Conservation (phyloP, 2,113 vertebrate species). For the Ameiurus melas region DNA sequence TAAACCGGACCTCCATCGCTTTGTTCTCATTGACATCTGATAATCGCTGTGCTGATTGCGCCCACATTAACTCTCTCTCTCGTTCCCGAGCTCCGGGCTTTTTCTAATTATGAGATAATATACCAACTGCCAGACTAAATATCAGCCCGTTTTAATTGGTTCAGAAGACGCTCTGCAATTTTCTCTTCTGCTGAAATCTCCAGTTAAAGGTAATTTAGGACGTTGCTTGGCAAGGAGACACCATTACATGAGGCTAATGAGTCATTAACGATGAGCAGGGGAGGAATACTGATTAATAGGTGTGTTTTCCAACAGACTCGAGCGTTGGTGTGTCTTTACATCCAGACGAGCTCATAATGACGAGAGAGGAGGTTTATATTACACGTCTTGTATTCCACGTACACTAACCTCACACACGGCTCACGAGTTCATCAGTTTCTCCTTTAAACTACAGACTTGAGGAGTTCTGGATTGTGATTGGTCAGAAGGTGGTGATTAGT, state of each 20-base stretch:
- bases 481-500: not conserved
- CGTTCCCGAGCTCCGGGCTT: constrained; percentile 48
- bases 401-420: constrained; percentile 16
- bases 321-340: constrained; percentile 51
- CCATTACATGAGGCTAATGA: constrained; percentile 70
- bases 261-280: constrained; percentile 65
- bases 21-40: constrained; percentile 50
- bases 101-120: constrained; percentile 63
- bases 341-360: constrained; percentile 54
- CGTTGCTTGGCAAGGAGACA: constrained; percentile 65
- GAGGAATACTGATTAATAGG: constrained; percentile 69
- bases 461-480: not conserved
- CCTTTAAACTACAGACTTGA: not conserved
- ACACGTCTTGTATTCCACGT: constrained; percentile 7
- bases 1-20: constrained; percentile 22
- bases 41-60: constrained; percentile 48
- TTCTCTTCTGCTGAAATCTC: constrained; percentile 60
- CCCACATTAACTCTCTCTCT: constrained; percentile 51
- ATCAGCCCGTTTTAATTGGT: constrained; percentile 64
- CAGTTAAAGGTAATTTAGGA: constrained; percentile 69
- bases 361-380: constrained; percentile 34
- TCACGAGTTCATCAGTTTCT: constrained; percentile 12
- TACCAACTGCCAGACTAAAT: constrained; percentile 54
- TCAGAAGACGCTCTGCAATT: constrained; percentile 54
- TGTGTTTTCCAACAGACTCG: constrained; percentile 65